Percentiles rank a stretch among this genome's conserved stretches.
phyloP scores from a whole-genome alignment of 1,140 invertebrate species.

The Neodiprion pinetum region DNA sequence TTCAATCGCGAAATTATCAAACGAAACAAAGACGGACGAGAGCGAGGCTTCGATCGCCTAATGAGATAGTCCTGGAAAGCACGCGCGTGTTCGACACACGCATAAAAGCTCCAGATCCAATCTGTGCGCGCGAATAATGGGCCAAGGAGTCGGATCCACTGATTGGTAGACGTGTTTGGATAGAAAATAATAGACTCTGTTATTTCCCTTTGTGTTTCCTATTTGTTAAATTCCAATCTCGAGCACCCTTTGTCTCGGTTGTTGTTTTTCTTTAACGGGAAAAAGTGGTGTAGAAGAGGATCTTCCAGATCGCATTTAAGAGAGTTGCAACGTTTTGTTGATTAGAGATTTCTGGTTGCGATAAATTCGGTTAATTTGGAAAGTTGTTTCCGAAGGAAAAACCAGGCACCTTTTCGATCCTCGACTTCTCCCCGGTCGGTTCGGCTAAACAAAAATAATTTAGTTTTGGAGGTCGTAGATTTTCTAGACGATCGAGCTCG shows the following conservation, averaged over 20 bases:
- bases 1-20: too few relatives aligned
- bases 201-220: constrained; percentile 1
- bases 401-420: neutral
- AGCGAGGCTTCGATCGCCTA: too few relatives aligned
- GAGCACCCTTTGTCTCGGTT: neutral
- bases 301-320: neutral
- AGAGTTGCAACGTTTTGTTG: constrained; percentile 5
- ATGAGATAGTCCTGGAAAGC: too few relatives aligned
- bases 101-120: neutral
- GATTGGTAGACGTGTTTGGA: constrained; percentile 2
- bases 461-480: neutral
- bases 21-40: too few relatives aligned
- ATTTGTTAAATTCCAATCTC: neutral
- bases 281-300: too few relatives aligned
- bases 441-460: neutral
- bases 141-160: neutral
- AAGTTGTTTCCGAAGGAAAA: neutral
- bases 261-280: neutral
- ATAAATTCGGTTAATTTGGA: constrained; percentile 5
- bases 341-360: neutral
- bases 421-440: neutral
- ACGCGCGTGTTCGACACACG: neutral
- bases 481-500: neutral
- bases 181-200: constrained; percentile 5
- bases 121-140: constrained; percentile 1